Percentiles rank a stretch among this genome's conserved stretches.
phyloP scores from a whole-genome alignment of 2,113 vertebrate genomes.

The Antennarius striatus region DNA sequence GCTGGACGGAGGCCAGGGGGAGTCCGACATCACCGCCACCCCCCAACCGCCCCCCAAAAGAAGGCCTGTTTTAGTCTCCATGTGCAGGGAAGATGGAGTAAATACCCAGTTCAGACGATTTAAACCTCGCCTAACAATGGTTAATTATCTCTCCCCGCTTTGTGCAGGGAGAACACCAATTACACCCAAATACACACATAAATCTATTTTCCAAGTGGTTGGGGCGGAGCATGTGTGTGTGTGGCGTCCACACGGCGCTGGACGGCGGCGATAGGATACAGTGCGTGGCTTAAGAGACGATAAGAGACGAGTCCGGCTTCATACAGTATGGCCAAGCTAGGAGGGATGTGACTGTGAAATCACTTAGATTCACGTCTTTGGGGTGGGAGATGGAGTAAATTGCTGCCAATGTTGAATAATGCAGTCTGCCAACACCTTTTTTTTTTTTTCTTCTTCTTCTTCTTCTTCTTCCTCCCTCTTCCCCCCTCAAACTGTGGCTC shows the following conservation, averaged over 20 bases:
- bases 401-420: conserved; percentile 72
- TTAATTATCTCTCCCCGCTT: conserved; percentile 63
- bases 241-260: conserved; percentile 1
- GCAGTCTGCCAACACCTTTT: conserved; percentile 63
- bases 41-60: not conserved
- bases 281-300: not conserved
- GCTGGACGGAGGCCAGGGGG: conserved; percentile 36
- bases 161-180: conserved; percentile 50
- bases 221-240: conserved; percentile 7
- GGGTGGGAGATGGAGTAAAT: conserved; percentile 61
- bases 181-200: conserved; percentile 43
- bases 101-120: conserved; percentile 53
- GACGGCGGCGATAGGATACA: conserved; percentile 25
- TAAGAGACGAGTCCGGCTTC: conserved; percentile 33
- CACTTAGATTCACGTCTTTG: conserved; percentile 68
- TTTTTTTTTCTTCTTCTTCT: conserved; percentile 18
- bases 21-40: conserved; percentile 10
- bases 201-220: conserved; percentile 14
- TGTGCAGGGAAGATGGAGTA: conserved; percentile 42
- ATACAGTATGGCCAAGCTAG: conserved; percentile 35
- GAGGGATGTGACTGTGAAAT: conserved; percentile 58
- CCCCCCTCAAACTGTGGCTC: conserved; percentile 57
- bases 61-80: conserved; percentile 22
- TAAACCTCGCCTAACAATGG: conserved; percentile 63
- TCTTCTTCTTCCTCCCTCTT: no score